Base-by-base conservation (phyloP, 37 sponge, comb jelly and placozoan species). In the Spongilla lacustris region DNA sequence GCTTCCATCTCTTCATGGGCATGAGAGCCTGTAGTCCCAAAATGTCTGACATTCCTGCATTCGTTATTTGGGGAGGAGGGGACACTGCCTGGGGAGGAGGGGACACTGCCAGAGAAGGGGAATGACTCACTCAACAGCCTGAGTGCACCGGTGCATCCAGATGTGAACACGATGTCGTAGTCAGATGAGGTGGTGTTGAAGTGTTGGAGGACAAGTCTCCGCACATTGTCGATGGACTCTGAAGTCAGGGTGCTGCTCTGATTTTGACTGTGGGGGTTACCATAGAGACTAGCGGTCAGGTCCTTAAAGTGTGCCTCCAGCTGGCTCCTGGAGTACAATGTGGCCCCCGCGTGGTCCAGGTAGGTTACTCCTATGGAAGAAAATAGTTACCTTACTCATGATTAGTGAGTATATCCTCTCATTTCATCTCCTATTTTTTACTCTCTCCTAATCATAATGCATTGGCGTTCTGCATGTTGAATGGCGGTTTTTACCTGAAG, bases 291-390 rank as follows among this genome's bases (percentile, higher is more conserved):
- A 23, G 88, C 37, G 25, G 84, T 28, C 26, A 97, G 82, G 67
- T 95, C 94, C n/a, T 77, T 73, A 29, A 74, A 30, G 81, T 91
- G 70, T 32, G 66, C 78, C 67, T 84, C 80, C 48, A 97, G 69
- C 77, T 97, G 96, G 17, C 85, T 73, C 32, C 69, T 70, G 19
- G 89, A 73, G 76, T 95, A 95, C 68, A 95, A 84, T 19, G 94
- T 81, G 19, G 96, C 84, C 41, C 98, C 98, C 31, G 96, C 94
- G 84, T 97, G 94, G 84, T 97, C 98, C 79, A 97, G 71, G 68
- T 97, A 97, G 23, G 87, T 89, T 9, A 83, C 80, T 46, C 88
- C 97, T 97, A 50, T 41, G 68, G 19, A 36, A 26, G 8, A 37
- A 37, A 21, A 76, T 8, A 76, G 46, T 33, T 36, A 12, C n/a